These are phyloP conservation scores for Petrolisthes manimaculis DNA, from an alignment of 2,888 invertebrate genomes.

Conservation along the genomic window DNA sequence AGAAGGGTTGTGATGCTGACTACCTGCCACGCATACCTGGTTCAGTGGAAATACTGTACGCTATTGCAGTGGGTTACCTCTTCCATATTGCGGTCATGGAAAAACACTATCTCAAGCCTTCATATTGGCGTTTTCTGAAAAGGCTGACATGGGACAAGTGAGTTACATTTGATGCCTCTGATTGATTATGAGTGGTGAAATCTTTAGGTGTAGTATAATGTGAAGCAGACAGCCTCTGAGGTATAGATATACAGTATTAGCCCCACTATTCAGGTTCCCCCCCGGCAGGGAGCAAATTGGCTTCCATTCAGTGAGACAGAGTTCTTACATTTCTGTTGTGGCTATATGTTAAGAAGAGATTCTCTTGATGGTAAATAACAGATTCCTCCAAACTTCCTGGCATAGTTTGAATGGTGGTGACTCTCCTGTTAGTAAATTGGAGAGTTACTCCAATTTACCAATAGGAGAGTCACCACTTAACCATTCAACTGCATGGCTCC, in stretches of 20 bases:
- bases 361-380: too few species aligned
- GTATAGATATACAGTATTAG: too few species aligned
- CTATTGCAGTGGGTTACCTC: constrained; percentile 81
- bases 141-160: constrained; percentile 77
- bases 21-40: constrained; percentile 78
- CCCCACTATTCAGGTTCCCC: too few species aligned
- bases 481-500: too few species aligned
- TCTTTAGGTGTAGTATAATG: neutral
- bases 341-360: neutral
- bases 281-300: too few species aligned
- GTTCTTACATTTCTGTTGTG: too few species aligned
- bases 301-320: too few species aligned
- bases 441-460: too few species aligned
- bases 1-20: constrained; percentile 78
- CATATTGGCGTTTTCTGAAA: constrained; percentile 85
- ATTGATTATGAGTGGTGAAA: neutral
- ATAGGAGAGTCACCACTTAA: too few species aligned
- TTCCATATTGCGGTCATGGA: constrained; percentile 85
- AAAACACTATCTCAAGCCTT: constrained; percentile 82
- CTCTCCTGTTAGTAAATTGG: neutral
- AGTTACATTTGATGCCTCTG: neutral
- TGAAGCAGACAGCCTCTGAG: neutral
- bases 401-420: too few species aligned
- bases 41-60: constrained; percentile 80
- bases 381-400: too few species aligned